Evolutionary conservation across 2,113 vertebrate species (phyloP).

Genomic region (Protobothrops flavoviridis): DNA sequence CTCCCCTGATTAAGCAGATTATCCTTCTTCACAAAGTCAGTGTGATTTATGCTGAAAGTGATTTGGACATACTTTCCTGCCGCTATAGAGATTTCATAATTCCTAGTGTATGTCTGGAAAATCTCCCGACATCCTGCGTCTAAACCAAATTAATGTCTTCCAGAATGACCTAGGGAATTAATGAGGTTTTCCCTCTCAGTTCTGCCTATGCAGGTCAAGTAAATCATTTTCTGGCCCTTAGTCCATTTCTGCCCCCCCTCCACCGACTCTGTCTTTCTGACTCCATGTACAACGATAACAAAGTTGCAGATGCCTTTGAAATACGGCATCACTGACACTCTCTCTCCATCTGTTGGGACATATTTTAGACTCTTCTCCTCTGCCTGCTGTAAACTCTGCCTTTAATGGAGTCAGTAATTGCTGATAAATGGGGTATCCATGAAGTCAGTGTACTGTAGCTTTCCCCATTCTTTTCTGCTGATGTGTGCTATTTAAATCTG

Average conservation of each 20-base stretch:
- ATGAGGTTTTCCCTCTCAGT: conserved; percentile 92
- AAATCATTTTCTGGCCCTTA: conserved; percentile 90
- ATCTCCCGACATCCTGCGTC: conserved; percentile 85
- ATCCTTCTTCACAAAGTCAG: conserved; percentile 82
- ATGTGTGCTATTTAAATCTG: conserved; percentile 74
- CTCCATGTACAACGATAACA: conserved; percentile 87
- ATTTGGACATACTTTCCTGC: conserved; percentile 90
- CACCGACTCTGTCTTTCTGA: conserved; percentile 72
- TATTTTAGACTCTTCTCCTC: conserved; percentile 83
- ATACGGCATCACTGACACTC: conserved; percentile 88
- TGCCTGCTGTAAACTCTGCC: conserved; percentile 81
- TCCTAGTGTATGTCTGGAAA: conserved; percentile 94
- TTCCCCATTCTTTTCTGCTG: conserved; percentile 83
- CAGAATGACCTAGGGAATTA: conserved; percentile 95
- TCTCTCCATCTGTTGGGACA: conserved; percentile 82
- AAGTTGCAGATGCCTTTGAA: conserved; percentile 86
- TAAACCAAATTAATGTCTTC: conserved; percentile 96
- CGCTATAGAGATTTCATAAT: conserved; percentile 92
- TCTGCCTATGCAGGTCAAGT: conserved; percentile 90
- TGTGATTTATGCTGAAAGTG: conserved; percentile 87
- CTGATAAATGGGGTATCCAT: conserved; percentile 91
- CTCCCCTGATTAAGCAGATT: conserved; percentile 88
- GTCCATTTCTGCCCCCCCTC: conserved; percentile 72
- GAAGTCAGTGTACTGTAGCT: conserved; percentile 80
- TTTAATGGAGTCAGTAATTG: conserved; percentile 88